A percentile compares a stretch with the other conserved stretches of the same genome.
phyloP scores from a whole-genome alignment of 2,797 vertebrate species.

The Mormyrops attenuatus region DNA sequence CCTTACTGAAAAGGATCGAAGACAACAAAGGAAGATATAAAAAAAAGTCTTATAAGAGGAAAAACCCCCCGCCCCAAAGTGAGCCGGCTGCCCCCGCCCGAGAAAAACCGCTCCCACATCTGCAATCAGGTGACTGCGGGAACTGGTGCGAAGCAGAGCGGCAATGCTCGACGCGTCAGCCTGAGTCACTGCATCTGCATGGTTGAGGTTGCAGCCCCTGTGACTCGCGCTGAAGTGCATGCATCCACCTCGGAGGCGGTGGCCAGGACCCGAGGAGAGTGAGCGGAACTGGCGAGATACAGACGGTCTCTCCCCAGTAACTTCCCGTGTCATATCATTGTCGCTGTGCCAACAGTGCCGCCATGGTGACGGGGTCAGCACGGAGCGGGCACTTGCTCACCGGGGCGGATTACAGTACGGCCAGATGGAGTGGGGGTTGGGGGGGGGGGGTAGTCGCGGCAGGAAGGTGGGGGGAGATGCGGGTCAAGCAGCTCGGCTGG shows the following conservation, averaged over 20 bases:
- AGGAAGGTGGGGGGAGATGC: background rate
- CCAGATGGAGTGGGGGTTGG: background rate
- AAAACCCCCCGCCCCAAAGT: background rate
- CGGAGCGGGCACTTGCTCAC: background rate
- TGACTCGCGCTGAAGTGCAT: background rate
- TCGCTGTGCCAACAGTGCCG: background rate
- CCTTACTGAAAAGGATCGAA: background rate
- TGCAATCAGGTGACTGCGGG: background rate
- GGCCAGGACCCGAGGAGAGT: background rate
- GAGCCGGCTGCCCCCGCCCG: background rate
- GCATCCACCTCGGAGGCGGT: background rate
- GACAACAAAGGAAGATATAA: background rate
- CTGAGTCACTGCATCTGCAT: background rate
- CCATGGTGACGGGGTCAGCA: background rate
- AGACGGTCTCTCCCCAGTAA: background rate
- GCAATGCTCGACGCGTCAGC: background rate
- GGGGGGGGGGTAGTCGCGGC: background rate
- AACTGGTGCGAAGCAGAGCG: background rate
- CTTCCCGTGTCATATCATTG: background rate
- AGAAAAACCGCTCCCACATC: background rate
- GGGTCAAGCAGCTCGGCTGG: background rate
- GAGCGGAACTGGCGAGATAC: background rate
- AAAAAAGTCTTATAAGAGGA: background rate
- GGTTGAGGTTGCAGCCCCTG: background rate
- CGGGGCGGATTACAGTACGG: slow-evolving; percentile 1